Conservation (phyloP, 2,113 vertebrate genomes). For the Lipophrys pholis region DNA sequence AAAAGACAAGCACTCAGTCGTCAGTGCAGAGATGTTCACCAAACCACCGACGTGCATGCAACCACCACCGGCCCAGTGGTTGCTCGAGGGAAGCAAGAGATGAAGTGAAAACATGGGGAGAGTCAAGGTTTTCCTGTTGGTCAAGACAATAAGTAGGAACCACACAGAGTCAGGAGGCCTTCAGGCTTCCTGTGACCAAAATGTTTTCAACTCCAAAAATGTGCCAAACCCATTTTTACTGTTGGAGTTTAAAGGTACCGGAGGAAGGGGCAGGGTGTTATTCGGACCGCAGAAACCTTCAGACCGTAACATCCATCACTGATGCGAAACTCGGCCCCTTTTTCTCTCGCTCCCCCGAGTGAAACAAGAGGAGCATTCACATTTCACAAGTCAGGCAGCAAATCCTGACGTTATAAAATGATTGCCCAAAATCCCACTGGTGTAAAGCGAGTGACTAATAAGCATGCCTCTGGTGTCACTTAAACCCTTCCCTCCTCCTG, state of each 20-base stretch:
- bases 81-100: conserved; percentile 14
- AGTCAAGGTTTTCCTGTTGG: conserved; percentile 41
- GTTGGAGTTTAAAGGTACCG: conserved; percentile 18
- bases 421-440: conserved; percentile 26
- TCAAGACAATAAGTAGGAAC: conserved; percentile 45
- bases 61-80: conserved; percentile 8
- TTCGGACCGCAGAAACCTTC: conserved; percentile 26
- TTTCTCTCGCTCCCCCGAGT: conserved; percentile 4
- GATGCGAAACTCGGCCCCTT: conserved; percentile 5
- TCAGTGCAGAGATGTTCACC: background rate
- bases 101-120: conserved; percentile 53
- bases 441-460: conserved; percentile 40
- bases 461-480: conserved; percentile 11
- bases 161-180: conserved; percentile 23
- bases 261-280: conserved; percentile 15
- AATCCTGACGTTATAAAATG: conserved; percentile 44
- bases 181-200: conserved; percentile 19
- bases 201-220: conserved; percentile 29
- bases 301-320: conserved; percentile 43
- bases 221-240: conserved; percentile 38
- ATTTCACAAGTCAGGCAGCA: conserved; percentile 12
- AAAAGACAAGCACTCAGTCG: background rate
- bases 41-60: conserved; percentile 2
- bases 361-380: conserved; percentile 50
- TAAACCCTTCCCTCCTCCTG: conserved; percentile 21